These are phyloP conservation scores for Melospiza melodia DNA, from an alignment of 2,113 vertebrate species.

Conservation along the genomic window DNA sequence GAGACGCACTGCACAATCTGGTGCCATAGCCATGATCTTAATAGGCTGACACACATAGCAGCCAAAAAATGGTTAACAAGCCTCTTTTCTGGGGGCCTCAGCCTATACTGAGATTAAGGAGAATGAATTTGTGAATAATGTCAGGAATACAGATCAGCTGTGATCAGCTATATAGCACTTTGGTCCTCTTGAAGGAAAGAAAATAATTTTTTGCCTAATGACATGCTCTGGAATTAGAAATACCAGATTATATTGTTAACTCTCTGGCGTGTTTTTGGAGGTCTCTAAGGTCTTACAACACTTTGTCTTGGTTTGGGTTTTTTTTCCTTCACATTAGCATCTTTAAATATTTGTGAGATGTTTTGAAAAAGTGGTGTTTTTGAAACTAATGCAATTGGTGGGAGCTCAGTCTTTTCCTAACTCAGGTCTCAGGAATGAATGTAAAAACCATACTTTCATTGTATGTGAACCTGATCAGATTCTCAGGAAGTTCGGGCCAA, in stretches of 20 bases:
- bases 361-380: neutral
- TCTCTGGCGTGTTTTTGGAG: neutral
- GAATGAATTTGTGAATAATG: neutral
- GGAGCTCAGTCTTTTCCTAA: neutral
- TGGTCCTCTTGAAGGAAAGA: neutral
- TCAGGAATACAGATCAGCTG: neutral
- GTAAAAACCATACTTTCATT: neutral
- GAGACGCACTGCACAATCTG: neutral
- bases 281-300: neutral
- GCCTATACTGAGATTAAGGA: neutral
- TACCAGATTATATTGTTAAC: neutral
- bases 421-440: neutral
- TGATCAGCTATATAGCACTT: neutral
- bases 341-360: neutral
- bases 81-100: neutral
- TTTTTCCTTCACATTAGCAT: neutral
- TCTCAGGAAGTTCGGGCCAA: neutral
- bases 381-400: neutral
- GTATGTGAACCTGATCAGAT: neutral
- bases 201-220: neutral
- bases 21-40: neutral
- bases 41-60: neutral
- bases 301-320: neutral
- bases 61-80: neutral
- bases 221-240: neutral